phyloP scores from a whole-genome alignment of 2,797 vertebrate species.

The Pogoniulus pusillus region DNA sequence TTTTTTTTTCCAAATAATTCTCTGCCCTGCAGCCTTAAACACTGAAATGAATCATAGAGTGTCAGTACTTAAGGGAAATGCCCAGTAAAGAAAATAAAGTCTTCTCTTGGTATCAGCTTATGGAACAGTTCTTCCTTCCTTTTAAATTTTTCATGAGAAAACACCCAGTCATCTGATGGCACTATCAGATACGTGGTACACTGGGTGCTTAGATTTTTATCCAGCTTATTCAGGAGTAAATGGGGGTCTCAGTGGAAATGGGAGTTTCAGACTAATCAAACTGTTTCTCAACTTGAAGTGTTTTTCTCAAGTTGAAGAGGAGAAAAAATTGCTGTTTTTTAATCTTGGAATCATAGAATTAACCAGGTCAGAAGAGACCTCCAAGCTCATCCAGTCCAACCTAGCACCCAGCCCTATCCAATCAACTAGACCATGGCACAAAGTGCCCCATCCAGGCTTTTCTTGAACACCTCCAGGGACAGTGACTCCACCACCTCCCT shows the following conservation, averaged over 20 bases:
- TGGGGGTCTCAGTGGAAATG: background rate
- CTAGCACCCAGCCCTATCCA: no score
- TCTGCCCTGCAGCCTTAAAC: background rate
- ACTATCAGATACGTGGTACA: background rate
- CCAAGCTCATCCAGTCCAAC: no score
- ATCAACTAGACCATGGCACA: no score
- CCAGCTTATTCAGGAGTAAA: background rate
- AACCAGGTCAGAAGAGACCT: no score
- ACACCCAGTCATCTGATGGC: background rate
- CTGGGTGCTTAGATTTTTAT: background rate
- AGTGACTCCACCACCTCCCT: no score
- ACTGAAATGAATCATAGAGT: no score
- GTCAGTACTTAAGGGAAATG: background rate
- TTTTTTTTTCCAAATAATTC: background rate
- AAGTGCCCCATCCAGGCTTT: no score
- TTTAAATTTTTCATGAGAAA: background rate
- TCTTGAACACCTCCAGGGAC: no score
- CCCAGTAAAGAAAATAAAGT: background rate
- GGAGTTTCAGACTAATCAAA: background rate
- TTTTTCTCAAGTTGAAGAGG: background rate
- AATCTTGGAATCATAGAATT: no score
- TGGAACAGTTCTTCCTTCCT: background rate
- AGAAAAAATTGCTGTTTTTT: background rate
- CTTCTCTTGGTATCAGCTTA: background rate
- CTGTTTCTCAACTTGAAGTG: background rate